Conservation (phyloP, 2,113 vertebrate genomes). For the Pelmatolapia mariae region DNA sequence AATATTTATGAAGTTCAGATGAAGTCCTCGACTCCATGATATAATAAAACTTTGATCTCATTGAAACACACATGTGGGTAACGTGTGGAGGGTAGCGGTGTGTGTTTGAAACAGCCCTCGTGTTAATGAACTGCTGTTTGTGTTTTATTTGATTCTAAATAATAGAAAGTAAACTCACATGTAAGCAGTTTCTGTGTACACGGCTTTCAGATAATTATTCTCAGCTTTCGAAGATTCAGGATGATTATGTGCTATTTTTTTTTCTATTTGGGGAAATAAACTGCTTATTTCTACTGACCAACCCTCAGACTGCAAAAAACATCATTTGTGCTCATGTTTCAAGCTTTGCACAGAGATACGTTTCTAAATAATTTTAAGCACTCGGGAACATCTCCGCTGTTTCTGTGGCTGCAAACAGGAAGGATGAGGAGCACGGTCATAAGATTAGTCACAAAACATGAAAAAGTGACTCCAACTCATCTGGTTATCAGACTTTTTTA, state of each 20-base stretch:
- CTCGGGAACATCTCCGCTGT: neutral
- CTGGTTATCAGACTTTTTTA: neutral
- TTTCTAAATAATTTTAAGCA: neutral
- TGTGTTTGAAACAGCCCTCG: neutral
- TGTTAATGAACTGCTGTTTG: neutral
- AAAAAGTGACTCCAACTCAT: neutral
- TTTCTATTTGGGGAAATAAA: neutral
- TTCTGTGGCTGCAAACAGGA: neutral
- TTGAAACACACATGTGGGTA: neutral
- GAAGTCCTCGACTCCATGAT: neutral
- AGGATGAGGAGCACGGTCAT: neutral
- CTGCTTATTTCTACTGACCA: neutral
- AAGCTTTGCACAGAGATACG: neutral
- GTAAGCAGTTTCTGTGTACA: neutral
- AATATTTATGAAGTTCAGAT: neutral
- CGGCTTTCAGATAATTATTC: neutral
- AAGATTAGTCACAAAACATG: neutral
- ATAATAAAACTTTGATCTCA: neutral
- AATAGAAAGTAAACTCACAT: neutral
- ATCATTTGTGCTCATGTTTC: neutral
- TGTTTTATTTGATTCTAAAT: neutral
- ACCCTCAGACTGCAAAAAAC: neutral
- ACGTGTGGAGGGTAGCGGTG: neutral
- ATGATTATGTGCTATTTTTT: neutral
- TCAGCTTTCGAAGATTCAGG: neutral